Percentiles rank a stretch among this genome's conserved stretches.
Evolutionary conservation across 2,888 invertebrate genomes (phyloP).

Genomic region (Acheta domesticus): DNA sequence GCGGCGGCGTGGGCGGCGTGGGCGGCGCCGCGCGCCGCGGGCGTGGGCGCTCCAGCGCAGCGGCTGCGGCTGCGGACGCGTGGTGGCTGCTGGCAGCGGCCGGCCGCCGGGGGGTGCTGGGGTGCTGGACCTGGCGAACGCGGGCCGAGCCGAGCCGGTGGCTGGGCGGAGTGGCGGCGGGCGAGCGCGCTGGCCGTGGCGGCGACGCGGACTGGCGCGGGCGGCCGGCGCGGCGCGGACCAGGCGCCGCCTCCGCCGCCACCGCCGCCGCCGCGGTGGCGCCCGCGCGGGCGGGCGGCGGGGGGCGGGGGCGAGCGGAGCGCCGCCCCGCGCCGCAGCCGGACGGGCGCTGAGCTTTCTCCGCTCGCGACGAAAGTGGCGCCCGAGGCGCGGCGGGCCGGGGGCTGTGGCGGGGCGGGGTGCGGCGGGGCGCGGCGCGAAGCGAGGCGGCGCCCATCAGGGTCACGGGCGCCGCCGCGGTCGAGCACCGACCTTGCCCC

Average conservation of each 20-base stretch:
- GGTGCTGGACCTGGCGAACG: not conserved
- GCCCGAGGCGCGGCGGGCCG: not conserved
- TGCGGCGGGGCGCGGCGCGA: not conserved
- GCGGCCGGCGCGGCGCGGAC: not conserved
- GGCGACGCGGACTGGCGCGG: conserved; percentile 18
- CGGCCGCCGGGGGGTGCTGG: not conserved
- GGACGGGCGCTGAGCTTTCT: not conserved
- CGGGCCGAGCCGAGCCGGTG: not conserved
- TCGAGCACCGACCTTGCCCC: not conserved
- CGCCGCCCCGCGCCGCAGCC: not conserved
- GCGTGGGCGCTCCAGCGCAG: not conserved
- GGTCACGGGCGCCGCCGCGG: not conserved
- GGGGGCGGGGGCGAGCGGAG: not conserved
- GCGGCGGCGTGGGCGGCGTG: not conserved
- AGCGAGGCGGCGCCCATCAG: not conserved
- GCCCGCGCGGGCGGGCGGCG: not conserved
- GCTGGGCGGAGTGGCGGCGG: not conserved
- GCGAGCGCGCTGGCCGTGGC: not conserved
- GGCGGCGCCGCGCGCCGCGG: conserved; percentile 18
- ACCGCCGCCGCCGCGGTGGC: not conserved
- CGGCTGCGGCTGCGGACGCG: not conserved
- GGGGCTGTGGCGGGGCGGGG: not conserved
- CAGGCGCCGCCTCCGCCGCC: not conserved
- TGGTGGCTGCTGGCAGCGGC: not conserved
- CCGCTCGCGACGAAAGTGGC: conserved; percentile 18